A percentile compares a stretch with the other conserved stretches of the same genome.
Conservation (phyloP, 2,888 invertebrate species). For the Ennomos quercinarius region DNA sequence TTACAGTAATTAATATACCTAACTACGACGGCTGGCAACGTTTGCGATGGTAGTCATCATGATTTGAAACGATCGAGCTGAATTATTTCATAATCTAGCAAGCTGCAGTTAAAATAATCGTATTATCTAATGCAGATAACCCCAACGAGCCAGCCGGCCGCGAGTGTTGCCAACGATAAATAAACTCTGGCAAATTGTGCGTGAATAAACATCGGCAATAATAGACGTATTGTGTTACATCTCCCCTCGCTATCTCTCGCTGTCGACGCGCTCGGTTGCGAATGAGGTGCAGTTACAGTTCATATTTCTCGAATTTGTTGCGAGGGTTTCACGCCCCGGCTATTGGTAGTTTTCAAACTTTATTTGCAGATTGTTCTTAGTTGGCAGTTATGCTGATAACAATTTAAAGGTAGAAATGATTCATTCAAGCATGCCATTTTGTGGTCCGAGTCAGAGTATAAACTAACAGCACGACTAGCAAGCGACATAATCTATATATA, state of each 20-base stretch:
- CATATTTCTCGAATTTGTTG: conserved; percentile 41
- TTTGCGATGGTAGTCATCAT: too few relatives aligned
- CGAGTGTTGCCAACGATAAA: conserved; percentile 75
- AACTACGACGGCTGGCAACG: too few relatives aligned
- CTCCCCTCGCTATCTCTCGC: conserved; percentile 38
- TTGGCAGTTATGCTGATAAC: too few relatives aligned
- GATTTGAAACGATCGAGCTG: not conserved
- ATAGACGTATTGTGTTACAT: conserved; percentile 79
- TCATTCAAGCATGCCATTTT: too few relatives aligned
- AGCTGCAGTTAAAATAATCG: conserved; percentile 52
- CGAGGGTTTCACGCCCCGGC: conserved; percentile 28
- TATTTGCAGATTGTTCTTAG: not conserved
- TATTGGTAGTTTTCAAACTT: conserved; percentile 1
- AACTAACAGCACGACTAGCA: too few relatives aligned
- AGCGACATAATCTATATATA: too few relatives aligned
- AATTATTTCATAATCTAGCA: conserved; percentile 5
- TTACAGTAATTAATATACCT: too few relatives aligned
- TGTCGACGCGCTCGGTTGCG: conserved; percentile 28
- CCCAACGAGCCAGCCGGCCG: conserved; percentile 36
- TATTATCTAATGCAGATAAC: conserved; percentile 52
- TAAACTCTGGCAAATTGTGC: conserved; percentile 83
- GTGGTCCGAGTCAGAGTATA: too few relatives aligned
- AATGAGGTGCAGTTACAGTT: conserved; percentile 41
- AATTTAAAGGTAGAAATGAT: too few relatives aligned
- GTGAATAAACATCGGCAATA: conserved; percentile 80